Percentiles rank a stretch among this genome's conserved stretches.
These are phyloP conservation scores for Adela reaumurella DNA, from an alignment of 2,888 invertebrate genomes.

Conservation along the genomic window DNA sequence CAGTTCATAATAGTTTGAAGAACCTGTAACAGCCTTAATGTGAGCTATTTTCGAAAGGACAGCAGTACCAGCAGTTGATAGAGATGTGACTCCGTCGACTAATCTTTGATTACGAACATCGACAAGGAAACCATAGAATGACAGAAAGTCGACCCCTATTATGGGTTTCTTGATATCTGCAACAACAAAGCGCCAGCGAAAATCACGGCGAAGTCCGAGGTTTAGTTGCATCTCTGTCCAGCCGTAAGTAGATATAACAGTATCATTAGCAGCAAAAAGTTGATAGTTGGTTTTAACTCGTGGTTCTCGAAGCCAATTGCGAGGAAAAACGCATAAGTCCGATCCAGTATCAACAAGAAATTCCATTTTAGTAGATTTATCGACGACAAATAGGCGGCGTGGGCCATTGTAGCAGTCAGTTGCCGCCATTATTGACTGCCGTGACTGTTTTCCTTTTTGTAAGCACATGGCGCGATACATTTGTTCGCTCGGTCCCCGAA, in stretches of 20 bases:
- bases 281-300: conserved; percentile 10
- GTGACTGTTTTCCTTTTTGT: too few relatives aligned
- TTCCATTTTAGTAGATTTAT: conserved; percentile 4
- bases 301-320: conserved; percentile 3
- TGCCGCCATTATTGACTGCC: conserved; percentile 14
- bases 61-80: conserved; percentile 1
- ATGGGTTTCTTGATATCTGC: conserved; percentile 17
- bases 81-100: conserved; percentile 3
- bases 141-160: conserved; percentile 18
- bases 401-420: conserved; percentile 8
- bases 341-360: too few relatives aligned
- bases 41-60: background rate
- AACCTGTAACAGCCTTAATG: background rate
- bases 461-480: conserved; percentile 11
- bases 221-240: conserved; percentile 9
- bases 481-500: conserved; percentile 3
- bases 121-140: conserved; percentile 14
- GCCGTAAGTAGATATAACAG: conserved; percentile 16
- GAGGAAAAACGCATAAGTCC: conserved; percentile 7
- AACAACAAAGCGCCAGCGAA: conserved; percentile 16
- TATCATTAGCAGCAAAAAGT: conserved; percentile 17
- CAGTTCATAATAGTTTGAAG: background rate
- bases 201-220: conserved; percentile 15
- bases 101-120: conserved; percentile 13
- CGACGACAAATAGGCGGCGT: conserved; percentile 8